Evolutionary conservation across 2,888 invertebrate species (phyloP), one percentile per base, ranked within the genome.

Genomic region (Lasius fuliginosus): DNA sequence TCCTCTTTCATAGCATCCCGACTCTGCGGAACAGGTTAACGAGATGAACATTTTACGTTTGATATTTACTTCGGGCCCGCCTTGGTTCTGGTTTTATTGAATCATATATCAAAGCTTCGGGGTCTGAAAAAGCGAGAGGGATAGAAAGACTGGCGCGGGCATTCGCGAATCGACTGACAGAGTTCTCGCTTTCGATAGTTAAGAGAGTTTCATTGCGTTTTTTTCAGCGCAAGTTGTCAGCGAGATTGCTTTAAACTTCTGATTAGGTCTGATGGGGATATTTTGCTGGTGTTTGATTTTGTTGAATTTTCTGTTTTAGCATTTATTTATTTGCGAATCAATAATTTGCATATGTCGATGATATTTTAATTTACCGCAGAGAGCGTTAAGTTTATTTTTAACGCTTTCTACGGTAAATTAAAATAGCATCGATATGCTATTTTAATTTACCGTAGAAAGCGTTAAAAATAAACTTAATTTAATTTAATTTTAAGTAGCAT

Each of bases 71-170:
- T 90, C 89, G 88, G 90, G 83, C 86, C 91, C 92, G 92, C 91
- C 92, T 92, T 90, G 92, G 91, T 91, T 91, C 90, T 91, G 90
- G 90, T 94, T 94, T 94, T 94, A 94, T 94, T 92, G 94, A 93
- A 94, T 92, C 94, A 92, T 94, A 94, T 94, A 94, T 94, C 94
- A 94, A 92, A 91, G 75, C 87, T 90, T 86, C 90, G 88, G 85
- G 76, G 82, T 60, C 85, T 76, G 60, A 82, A 84, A 83, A 60
- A 84, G 83, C 84, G 60, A 65, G 68, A 68, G 64, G 68, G 46
- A 74, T 60, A 56, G 65, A 82, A 82, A 85, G 81, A 58, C 46
- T 58, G 65, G 46, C 68, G 71, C 58, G 46, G 27, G 27, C 42
- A 11, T 77, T 49, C 12, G n/a, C 53, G 53, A 56, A 30, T 68